Conservation (phyloP, 2,888 invertebrate species). For the Orchesella flavescens region DNA sequence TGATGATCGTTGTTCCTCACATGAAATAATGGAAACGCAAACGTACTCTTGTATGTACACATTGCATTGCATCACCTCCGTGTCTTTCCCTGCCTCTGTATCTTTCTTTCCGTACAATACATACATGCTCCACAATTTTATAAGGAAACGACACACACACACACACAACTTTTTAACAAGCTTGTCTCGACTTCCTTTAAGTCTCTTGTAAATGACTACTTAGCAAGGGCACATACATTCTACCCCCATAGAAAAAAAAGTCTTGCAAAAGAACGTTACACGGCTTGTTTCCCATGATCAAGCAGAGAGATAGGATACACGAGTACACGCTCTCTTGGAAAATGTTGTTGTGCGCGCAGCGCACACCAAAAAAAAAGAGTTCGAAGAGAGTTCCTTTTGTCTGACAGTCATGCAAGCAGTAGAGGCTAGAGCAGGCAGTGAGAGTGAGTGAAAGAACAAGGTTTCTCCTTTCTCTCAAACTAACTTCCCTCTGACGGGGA, state of each 20-base stretch:
- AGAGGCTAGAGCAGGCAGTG: not conserved
- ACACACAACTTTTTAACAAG: not conserved
- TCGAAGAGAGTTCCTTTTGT: too few relatives aligned
- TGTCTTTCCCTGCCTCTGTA: too few relatives aligned
- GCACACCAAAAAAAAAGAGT: too few relatives aligned
- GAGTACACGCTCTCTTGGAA: not conserved
- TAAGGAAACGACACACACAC: not conserved
- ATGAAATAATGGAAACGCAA: too few relatives aligned
- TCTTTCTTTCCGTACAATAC: too few relatives aligned
- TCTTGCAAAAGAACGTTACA: not conserved
- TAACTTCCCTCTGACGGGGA: conserved; percentile 31
- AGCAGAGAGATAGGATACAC: not conserved
- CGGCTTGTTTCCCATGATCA: not conserved
- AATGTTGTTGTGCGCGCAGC: too few relatives aligned
- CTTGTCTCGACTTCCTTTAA: not conserved
- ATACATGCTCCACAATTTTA: not conserved
- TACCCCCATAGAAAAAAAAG: too few relatives aligned
- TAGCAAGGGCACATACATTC: too few relatives aligned
- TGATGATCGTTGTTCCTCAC: not conserved
- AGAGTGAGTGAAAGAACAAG: conserved; percentile 50
- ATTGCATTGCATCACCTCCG: too few relatives aligned
- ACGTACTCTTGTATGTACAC: too few relatives aligned
- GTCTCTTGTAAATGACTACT: too few relatives aligned
- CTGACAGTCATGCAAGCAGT: not conserved
- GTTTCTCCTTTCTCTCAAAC: conserved; percentile 38